These are phyloP conservation scores for Noctua fimbriata DNA, from an alignment of 2,888 invertebrate species.

Conservation along the genomic window DNA sequence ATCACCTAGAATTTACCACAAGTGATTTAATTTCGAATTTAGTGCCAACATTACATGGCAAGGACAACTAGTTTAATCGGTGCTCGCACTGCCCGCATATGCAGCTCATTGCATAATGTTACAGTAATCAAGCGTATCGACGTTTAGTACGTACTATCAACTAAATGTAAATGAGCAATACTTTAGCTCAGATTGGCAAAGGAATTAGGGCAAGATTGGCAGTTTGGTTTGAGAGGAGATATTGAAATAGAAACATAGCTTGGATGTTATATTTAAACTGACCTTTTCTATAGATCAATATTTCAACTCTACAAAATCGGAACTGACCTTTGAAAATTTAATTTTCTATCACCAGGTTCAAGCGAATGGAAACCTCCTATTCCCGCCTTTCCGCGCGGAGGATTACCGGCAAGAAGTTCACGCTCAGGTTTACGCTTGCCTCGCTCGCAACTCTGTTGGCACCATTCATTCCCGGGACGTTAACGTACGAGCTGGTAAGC, in stretches of 20 bases:
- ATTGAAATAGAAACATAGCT: slow-evolving; percentile 3
- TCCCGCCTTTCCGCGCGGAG: slow-evolving; percentile 98
- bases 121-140: slow-evolving; percentile 26
- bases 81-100: slow-evolving; percentile 38
- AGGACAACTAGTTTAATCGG: slow-evolving; percentile 43
- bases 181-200: not conserved
- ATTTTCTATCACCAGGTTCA: slow-evolving; percentile 90
- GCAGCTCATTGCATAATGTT: slow-evolving; percentile 47
- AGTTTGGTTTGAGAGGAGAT: not conserved
- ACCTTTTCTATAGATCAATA: slow-evolving; percentile 1
- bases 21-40: slow-evolving; percentile 32
- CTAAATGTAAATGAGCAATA: not conserved
- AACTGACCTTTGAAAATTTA: not conserved
- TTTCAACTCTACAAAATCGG: not conserved
- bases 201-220: not conserved
- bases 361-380: slow-evolving; percentile 97
- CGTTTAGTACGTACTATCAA: not conserved
- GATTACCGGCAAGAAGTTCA: slow-evolving; percentile 98
- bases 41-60: slow-evolving; percentile 9
- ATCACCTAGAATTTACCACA: not conserved
- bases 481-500: slow-evolving; percentile 98
- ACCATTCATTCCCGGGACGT: slow-evolving; percentile 97
- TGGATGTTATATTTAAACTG: slow-evolving; percentile 7
- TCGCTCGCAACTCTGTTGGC: slow-evolving; percentile 97
- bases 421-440: slow-evolving; percentile 97